Base-by-base conservation (phyloP, 1,140 invertebrate genomes). In the Hyles euphorbiae region DNA sequence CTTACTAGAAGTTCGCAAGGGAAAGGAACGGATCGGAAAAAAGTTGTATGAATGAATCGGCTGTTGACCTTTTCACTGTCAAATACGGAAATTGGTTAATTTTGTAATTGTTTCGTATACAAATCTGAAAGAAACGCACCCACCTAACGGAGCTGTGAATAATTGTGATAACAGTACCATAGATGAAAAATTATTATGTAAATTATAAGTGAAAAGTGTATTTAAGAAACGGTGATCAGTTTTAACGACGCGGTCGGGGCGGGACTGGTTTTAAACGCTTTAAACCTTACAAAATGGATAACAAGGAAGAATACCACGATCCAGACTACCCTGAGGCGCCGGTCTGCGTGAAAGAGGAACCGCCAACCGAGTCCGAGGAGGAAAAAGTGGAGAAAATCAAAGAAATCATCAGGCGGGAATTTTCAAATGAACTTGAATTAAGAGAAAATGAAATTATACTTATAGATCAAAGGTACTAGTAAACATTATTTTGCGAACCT, bases 401-500 rank as follows among this genome's bases (percentile, higher is more conserved):
- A 63, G 59, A 69, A 43, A 82, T 90, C 45, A 74, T 89, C 33
- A 70, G 74, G 40, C 75, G 76, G 60, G 88, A 90, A 58, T 89
- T 89, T 69, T 70, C 67, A 9, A 83, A 78, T 49, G 88, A 90
- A 57, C 65, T 90, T 12, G 75, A 82, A 49, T 58, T 60, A 2
- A 78, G 83, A 51, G 81, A 90, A 71, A 78, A 78, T 43, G 84
- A 88, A 76, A 70, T 89, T 6, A 74, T 74, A 53, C 34, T 82
- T 11, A 80, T 87, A 33, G 81, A 89, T 65, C 79, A 89, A 73
- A 74, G 80, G 88, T n/a, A n/a, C n/a, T n/a, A n/a, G n/a, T 90
- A 74, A 69, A 69, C 32, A 9, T 22, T 8, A 11, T 43, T 50
- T 50, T 36, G 9, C 34, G 11, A n/a, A n/a, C 7, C 40, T 40